Evolutionary conservation across 2,888 invertebrate genomes (phyloP).

Genomic region (Sphinx pinastri): DNA sequence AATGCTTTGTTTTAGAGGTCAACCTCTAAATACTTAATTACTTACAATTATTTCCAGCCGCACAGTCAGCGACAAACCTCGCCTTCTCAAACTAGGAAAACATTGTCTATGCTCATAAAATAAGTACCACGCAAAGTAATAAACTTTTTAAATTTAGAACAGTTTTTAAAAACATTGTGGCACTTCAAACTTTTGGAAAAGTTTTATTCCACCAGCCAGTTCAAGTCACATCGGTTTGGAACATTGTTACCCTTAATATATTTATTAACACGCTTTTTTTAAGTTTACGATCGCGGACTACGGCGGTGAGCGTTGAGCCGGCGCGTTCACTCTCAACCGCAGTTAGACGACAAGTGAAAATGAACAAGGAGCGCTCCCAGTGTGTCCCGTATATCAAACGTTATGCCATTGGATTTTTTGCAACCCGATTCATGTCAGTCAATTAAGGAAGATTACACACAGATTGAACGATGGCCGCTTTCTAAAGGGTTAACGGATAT

Average conservation of each 20-base stretch:
- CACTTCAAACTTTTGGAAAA: conserved; percentile 37
- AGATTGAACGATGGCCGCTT: conserved; percentile 50
- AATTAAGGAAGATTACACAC: conserved; percentile 59
- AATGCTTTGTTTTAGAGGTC: not conserved
- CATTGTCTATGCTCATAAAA: conserved; percentile 21
- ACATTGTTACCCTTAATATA: conserved; percentile 51
- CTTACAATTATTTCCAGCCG: conserved; percentile 35
- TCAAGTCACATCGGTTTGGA: conserved; percentile 56
- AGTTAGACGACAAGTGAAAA: conserved; percentile 65
- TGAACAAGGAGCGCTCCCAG: conserved; percentile 56
- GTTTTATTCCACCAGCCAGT: conserved; percentile 29
- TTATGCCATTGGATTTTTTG: conserved; percentile 52
- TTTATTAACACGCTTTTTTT: too few species aligned
- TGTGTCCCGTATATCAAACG: conserved; percentile 47
- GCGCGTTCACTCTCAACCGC: conserved; percentile 59
- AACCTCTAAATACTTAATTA: conserved; percentile 19
- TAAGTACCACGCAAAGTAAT: conserved; percentile 35
- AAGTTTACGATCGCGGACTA: conserved; percentile 45
- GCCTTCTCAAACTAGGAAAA: conserved; percentile 30
- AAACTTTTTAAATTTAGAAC: conserved; percentile 34
- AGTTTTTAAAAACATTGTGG: conserved; percentile 36
- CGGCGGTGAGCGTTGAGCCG: conserved; percentile 39
- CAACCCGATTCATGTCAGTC: conserved; percentile 53
- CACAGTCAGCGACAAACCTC: conserved; percentile 27
- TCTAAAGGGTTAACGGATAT: conserved; percentile 39